These are phyloP conservation scores for Phyllostomus discolor DNA, from an alignment of 2,113 vertebrate genomes.

Conservation along the genomic window DNA sequence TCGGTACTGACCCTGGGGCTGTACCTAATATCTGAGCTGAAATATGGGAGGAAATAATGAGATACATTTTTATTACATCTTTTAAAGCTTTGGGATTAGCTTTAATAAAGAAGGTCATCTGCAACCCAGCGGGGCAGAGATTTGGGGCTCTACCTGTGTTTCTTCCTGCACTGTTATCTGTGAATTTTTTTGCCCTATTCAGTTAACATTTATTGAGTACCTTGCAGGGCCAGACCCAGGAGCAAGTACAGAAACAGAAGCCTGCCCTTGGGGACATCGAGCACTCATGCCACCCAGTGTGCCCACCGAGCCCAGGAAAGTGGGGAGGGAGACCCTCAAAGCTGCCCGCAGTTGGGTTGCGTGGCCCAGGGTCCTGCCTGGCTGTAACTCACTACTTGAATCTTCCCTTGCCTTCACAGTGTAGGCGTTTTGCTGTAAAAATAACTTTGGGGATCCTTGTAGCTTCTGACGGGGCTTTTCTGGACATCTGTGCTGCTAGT, in stretches of 20 bases:
- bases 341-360: neutral
- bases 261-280: neutral
- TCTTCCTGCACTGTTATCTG: neutral
- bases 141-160: neutral
- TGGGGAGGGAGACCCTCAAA: neutral
- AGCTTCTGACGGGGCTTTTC: neutral
- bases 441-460: neutral
- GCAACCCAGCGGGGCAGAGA: neutral
- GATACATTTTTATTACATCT: neutral
- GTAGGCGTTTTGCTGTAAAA: neutral
- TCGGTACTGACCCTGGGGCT: neutral
- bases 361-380: neutral
- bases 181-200: neutral
- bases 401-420: neutral
- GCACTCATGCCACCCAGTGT: neutral
- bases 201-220: neutral
- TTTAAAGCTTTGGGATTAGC: neutral
- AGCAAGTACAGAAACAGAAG: neutral
- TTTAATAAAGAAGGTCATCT: neutral
- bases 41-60: neutral
- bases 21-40: neutral
- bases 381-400: neutral
- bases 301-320: neutral
- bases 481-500: slow-evolving; percentile 27
- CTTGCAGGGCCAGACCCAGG: neutral